Evolutionary conservation across 2,888 invertebrate genomes (phyloP), one percentile per base, ranked within the genome.

Genomic region (Litoditis marina): DNA sequence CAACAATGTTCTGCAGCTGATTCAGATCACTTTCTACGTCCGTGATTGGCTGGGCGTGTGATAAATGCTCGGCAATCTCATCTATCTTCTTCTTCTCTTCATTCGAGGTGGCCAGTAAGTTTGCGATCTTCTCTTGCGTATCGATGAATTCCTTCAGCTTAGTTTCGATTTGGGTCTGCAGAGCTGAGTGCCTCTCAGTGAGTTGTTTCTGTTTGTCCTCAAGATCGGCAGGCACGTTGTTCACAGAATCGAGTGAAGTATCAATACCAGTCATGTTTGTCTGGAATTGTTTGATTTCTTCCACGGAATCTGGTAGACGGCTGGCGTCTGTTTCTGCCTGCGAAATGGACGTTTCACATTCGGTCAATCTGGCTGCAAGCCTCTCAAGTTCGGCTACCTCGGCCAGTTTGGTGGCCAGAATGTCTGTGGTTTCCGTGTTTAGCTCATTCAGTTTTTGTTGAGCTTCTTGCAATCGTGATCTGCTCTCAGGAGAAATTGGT

Each of bases 1-100:
- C 44, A 19, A 61, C 30, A 47, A 62, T 59, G 30, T 46, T 32
- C 36, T 66, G 60, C 42, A 65, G 64, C 50, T 62, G 46, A 31
- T 47, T 39, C 30, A 52, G 60, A 44, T 68, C 64, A 34, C 66
- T 47, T 32, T 68, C 64, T 34, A 65, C 69, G 52, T 59, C 54
- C 30, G 55, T 65, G 44, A 67, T 53, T 55, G 65, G 64, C 50
- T 69, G 68, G 31, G 54, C 32, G 30, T 42, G 32, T 46, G 63
- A 51, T 39, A 65, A 51, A 30, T 57, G 46, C 11, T 62, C 52
- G 58, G 44, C 59, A 28, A 53, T 53, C 31, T 30, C 51, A 42
- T 47, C 63, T 32, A 68, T 54, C 39, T 57, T 32, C 22, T 61
- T 58, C 46, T 62, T 58, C 47, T 65, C 55, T 8, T 68, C 68